Evolutionary conservation across 2,797 vertebrate species (phyloP), one percentile per base, ranked within the genome.

Genomic region (Gorsachius magnificus): DNA sequence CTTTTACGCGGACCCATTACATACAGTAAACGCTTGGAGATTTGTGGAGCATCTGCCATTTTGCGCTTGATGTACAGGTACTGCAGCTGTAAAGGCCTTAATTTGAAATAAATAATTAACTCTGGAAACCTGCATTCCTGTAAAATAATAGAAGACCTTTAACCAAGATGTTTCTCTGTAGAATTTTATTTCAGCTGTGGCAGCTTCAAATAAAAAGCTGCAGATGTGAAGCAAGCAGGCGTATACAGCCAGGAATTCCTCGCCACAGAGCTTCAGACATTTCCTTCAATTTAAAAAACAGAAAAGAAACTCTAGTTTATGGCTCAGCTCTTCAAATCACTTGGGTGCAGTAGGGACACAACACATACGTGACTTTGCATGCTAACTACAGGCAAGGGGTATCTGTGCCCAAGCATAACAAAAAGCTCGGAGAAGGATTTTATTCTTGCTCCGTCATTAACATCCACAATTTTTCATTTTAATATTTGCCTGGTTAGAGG

Each of bases 71-170:
- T 5, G 43, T 10, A 21, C 80, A 60, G 89, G 72, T 48, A 41
- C 16, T 5, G 77, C 83, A 61, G 94, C 83, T 76, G 71, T 1
- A 65, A 25, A 11, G 57, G 75, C 43, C 53, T 36, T 35, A 31
- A 66, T 83, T 29, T 13, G 38, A 51, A 43, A 75, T 66, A 50
- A 89, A 89, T 71, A 72, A 94, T 88, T 79, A 33, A 79, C 64
- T 80, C 68, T 5, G 85, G 10, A 50, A 83, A 61, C 26, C 87
- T 38, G 87, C 79, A 3, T 11, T 54, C 58, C 80, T 3, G 68
- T 5, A 31, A 68, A 83, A 60, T 2, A 36, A 11, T 0, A 60
- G 70, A 7, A 60, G 89, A 24, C 83, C 86, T 63, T 63, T 31
- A 20, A 35, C 20, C 19, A 12, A n/a, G 70, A 84, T 14, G 65